A percentile compares a stretch with the other conserved stretches of the same genome.
phyloP scores from a whole-genome alignment of 2,888 invertebrate genomes.

The Baccha elongata region DNA sequence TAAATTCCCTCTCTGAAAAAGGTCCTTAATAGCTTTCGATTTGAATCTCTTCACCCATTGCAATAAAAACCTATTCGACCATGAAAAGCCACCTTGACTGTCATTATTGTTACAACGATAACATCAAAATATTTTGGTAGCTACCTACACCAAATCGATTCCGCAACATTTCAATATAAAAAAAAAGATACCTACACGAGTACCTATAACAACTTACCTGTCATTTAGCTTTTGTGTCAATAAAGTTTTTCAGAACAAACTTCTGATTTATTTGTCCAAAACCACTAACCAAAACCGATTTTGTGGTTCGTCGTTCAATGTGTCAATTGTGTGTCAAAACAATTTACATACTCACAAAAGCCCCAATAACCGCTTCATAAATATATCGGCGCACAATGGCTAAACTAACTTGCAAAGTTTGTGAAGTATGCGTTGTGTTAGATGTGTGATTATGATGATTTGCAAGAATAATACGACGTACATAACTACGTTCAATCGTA shows the following conservation, averaged over 20 bases:
- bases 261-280: conserved; percentile 49
- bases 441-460: conserved; percentile 61
- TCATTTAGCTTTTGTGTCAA: conserved; percentile 12
- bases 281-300: conserved; percentile 48
- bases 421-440: background rate
- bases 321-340: conserved; percentile 71
- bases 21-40: background rate
- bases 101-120: conserved; percentile 1
- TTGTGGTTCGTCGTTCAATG: conserved; percentile 56
- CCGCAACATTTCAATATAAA: background rate
- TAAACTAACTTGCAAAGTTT: conserved; percentile 6
- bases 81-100: conserved; percentile 5
- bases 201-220: background rate
- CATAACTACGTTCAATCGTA: conserved; percentile 31
- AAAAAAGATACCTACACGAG: background rate
- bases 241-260: conserved; percentile 27
- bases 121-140: background rate
- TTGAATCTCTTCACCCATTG: background rate
- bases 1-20: background rate
- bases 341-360: conserved; percentile 55
- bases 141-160: conserved; percentile 1
- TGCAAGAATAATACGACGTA: conserved; percentile 38
- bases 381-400: conserved; percentile 49
- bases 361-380: conserved; percentile 49
- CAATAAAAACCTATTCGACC: conserved; percentile 18